phyloP scores from a whole-genome alignment of 1,140 invertebrate species.

The Ephestia elutella region DNA sequence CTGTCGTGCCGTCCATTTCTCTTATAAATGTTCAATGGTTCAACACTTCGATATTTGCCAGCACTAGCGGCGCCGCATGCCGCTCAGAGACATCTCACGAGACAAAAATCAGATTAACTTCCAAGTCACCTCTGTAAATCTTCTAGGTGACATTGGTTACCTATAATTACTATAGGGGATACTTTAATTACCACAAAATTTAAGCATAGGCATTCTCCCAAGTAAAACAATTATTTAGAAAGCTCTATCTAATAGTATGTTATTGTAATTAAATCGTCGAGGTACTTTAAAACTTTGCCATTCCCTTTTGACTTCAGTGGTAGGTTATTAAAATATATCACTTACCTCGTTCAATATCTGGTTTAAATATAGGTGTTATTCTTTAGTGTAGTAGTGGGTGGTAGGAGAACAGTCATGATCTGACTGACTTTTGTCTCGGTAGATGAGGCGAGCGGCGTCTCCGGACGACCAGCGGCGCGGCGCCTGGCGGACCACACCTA shows the following conservation, averaged over 20 bases:
- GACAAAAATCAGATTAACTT: conserved; percentile 65
- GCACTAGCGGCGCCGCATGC: conserved; percentile 62
- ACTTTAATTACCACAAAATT: background rate
- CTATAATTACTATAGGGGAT: background rate
- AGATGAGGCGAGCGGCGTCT: conserved; percentile 67
- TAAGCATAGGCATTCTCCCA: too few species aligned
- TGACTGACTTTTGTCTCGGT: conserved; percentile 73
- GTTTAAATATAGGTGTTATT: background rate
- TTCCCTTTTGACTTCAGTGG: background rate
- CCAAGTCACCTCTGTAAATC: background rate
- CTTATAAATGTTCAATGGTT: conserved; percentile 68
- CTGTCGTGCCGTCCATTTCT: conserved; percentile 22
- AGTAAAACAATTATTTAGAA: conserved; percentile 10
- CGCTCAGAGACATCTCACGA: conserved; percentile 67
- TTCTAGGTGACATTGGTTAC: background rate
- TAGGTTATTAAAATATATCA: background rate
- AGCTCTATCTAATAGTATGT: background rate
- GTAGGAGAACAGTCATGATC: conserved; percentile 1
- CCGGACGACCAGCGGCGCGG: conserved; percentile 55
- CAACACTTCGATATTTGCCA: conserved; percentile 69
- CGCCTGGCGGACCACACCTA: conserved; percentile 65
- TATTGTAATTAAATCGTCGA: background rate
- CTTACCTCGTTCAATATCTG: background rate
- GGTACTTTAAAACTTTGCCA: background rate
- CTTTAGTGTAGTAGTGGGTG: background rate